Conservation (phyloP, 1,140 invertebrate genomes). For the Solen grandis region DNA sequence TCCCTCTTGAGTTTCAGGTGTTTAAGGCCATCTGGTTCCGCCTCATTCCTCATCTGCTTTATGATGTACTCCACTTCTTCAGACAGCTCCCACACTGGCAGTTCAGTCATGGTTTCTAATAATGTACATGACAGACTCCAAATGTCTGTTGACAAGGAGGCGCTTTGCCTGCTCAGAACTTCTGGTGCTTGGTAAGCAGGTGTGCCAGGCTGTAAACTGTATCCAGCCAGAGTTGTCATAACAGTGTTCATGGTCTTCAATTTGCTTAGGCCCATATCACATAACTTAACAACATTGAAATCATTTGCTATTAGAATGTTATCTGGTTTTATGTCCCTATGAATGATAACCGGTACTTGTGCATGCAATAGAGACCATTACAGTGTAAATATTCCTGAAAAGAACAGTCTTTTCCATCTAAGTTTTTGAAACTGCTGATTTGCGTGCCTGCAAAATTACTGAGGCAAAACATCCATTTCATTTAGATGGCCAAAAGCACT, state of each 20-base stretch:
- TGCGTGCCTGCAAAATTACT: background rate
- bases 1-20: too few relatives aligned
- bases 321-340: conserved; percentile 55
- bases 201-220: conserved; percentile 30
- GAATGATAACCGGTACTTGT: conserved; percentile 42
- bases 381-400: background rate
- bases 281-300: conserved; percentile 35
- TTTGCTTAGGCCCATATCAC: conserved; percentile 57
- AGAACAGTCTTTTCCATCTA: background rate
- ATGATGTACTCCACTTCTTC: conserved; percentile 4
- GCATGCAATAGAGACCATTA: conserved; percentile 27
- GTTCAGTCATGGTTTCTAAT: conserved; percentile 7
- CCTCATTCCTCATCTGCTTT: too few relatives aligned
- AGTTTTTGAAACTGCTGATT: background rate
- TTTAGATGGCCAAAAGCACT: background rate
- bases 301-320: conserved; percentile 49
- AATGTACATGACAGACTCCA: conserved; percentile 23
- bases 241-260: conserved; percentile 49
- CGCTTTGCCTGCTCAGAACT: conserved; percentile 23
- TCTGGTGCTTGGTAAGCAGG: conserved; percentile 49
- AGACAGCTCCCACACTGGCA: conserved; percentile 12
- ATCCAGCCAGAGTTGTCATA: conserved; percentile 34
- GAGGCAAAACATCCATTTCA: background rate
- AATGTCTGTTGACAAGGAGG: background rate
- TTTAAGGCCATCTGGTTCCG: too few relatives aligned